Conservation (phyloP, 2,888 invertebrate species). For the Tribolium freemani region DNA sequence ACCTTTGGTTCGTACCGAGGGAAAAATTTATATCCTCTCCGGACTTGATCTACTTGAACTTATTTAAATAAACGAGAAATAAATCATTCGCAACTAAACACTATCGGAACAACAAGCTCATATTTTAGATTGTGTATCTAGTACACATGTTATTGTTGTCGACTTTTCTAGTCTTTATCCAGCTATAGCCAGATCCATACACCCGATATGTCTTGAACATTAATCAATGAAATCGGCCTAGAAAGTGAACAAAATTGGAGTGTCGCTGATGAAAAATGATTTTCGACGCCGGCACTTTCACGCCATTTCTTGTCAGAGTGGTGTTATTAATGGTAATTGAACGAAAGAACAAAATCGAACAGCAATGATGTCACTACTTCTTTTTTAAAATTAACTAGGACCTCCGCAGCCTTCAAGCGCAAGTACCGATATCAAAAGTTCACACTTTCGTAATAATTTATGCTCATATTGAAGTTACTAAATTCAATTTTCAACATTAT, state of each 20-base stretch:
- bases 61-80: slow-evolving; percentile 40
- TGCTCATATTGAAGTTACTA: no score
- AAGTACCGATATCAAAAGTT: no score
- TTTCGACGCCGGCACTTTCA: slow-evolving; percentile 25
- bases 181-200: slow-evolving; percentile 7
- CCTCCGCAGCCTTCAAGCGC: background rate
- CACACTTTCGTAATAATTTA: no score
- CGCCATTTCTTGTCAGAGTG: background rate
- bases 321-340: slow-evolving; percentile 26
- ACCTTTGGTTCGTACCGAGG: background rate
- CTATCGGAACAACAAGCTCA: slow-evolving; percentile 46
- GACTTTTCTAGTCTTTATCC: slow-evolving; percentile 34
- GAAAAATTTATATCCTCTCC: slow-evolving; percentile 16
- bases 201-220: slow-evolving; percentile 1
- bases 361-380: background rate
- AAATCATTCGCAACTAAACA: slow-evolving; percentile 46
- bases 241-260: slow-evolving; percentile 19
- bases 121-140: slow-evolving; percentile 53
- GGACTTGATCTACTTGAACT: slow-evolving; percentile 31
- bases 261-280: slow-evolving; percentile 15
- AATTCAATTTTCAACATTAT: no score
- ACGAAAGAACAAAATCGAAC: background rate
- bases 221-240: slow-evolving; percentile 18
- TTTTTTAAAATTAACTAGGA: background rate
- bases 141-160: slow-evolving; percentile 54